Conservation (phyloP, 2,888 invertebrate species). For the Latheticus oryzae region DNA sequence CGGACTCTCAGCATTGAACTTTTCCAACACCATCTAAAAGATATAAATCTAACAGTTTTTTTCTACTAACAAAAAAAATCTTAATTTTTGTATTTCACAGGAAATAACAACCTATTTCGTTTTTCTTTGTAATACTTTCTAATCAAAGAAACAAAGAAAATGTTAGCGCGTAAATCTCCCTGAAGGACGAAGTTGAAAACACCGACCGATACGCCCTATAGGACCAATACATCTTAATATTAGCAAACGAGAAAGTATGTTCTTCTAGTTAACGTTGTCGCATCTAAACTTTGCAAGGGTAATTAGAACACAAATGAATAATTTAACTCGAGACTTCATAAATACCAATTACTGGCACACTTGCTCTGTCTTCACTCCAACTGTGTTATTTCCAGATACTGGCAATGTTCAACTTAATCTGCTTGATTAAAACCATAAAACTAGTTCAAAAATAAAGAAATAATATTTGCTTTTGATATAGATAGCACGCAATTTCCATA, state of each 20-base stretch:
- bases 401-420: slow-evolving; percentile 32
- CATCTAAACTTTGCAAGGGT: slow-evolving; percentile 56
- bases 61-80: too few species aligned
- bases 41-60: too few species aligned
- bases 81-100: too few species aligned
- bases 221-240: slow-evolving; percentile 49
- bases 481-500: too few species aligned
- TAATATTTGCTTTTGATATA: too few species aligned
- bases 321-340: slow-evolving; percentile 58
- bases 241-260: slow-evolving; percentile 47
- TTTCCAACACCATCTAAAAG: slow-evolving; percentile 19
- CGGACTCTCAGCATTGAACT: slow-evolving; percentile 31
- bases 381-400: slow-evolving; percentile 37
- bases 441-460: too few species aligned
- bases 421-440: slow-evolving; percentile 41
- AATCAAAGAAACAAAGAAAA: slow-evolving; percentile 40
- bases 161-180: slow-evolving; percentile 39
- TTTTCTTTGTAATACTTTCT: slow-evolving; percentile 38
- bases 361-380: slow-evolving; percentile 34
- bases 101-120: too few species aligned
- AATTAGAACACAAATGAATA: slow-evolving; percentile 61
- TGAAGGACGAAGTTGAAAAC: slow-evolving; percentile 40
- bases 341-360: slow-evolving; percentile 57
- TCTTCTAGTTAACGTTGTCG: slow-evolving; percentile 44
- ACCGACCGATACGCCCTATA: slow-evolving; percentile 44